phyloP scores from a whole-genome alignment of 2,797 vertebrate genomes.

The Naso thynnoides region DNA sequence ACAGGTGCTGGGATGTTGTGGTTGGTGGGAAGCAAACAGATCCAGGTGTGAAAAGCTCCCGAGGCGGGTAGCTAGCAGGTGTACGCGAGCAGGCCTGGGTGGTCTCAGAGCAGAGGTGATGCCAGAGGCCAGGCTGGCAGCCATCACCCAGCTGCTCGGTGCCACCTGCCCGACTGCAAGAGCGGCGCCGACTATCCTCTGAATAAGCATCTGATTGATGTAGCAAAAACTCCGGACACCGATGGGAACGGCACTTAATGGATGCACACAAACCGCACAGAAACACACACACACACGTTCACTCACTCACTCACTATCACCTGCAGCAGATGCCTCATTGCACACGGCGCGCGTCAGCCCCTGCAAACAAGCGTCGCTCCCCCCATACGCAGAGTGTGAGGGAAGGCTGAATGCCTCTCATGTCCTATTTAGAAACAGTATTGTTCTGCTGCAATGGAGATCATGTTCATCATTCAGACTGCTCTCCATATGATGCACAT shows the following conservation, averaged over 20 bases:
- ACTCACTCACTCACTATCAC: conserved; percentile 47
- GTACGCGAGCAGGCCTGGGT: conserved; percentile 55
- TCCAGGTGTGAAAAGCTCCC: conserved; percentile 70
- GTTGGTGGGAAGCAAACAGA: conserved; percentile 44
- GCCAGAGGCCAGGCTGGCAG: conserved; percentile 60
- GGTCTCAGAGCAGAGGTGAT: conserved; percentile 74
- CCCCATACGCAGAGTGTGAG: conserved; percentile 22
- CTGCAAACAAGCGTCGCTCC: conserved; percentile 55
- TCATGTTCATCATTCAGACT: conserved; percentile 77
- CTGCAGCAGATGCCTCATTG: conserved; percentile 72
- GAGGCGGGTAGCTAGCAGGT: conserved; percentile 70
- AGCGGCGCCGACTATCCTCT: conserved; percentile 48
- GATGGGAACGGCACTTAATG: conserved; percentile 43
- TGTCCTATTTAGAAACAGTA: conserved; percentile 78
- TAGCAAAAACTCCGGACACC: conserved; percentile 54
- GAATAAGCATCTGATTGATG: conserved; percentile 78
- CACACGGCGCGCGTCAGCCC: conserved; percentile 41
- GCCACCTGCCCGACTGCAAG: conserved; percentile 68
- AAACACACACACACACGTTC: conserved; percentile 14
- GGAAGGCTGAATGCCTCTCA: conserved; percentile 68
- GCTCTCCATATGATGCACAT: conserved; percentile 61
- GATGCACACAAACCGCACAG: conserved; percentile 30
- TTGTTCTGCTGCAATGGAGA: conserved; percentile 78
- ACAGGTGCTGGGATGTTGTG: conserved; percentile 63
- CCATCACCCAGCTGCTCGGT: conserved; percentile 70